Conservation (phyloP, 2,113 vertebrate species). For the Rhombomys opimus region DNA sequence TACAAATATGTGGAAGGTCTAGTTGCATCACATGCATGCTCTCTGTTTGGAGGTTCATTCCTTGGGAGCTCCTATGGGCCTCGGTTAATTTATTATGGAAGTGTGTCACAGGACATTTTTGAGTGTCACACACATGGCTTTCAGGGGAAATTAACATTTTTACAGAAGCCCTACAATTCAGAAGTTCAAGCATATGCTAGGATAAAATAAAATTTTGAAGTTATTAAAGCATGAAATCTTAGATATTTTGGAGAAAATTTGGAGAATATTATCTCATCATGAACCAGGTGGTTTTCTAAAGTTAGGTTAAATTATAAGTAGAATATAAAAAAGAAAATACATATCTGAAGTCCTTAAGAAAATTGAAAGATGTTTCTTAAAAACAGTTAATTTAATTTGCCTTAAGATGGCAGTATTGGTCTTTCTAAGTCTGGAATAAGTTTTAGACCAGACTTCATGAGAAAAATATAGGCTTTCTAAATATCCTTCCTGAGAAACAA, state of each 20-base stretch:
- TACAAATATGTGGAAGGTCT: too few species aligned
- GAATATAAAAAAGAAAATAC: background rate
- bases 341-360: background rate
- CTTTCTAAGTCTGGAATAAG: conserved; percentile 75
- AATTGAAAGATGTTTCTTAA: background rate
- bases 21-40: too few species aligned
- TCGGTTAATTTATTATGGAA: too few species aligned
- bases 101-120: background rate
- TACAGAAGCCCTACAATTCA: background rate
- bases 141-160: background rate
- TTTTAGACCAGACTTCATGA: conserved; percentile 9
- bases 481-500: conserved; percentile 18
- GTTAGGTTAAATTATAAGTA: conserved; percentile 8
- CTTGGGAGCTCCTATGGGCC: too few species aligned
- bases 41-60: too few species aligned
- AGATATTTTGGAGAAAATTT: background rate
- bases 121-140: background rate
- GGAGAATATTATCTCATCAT: background rate
- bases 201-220: background rate
- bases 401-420: conserved; percentile 88
- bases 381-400: conserved; percentile 57
- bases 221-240: background rate
- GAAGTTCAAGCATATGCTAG: background rate
- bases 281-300: background rate
- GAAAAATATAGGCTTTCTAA: conserved; percentile 61